These are phyloP conservation scores for Ladona fulva DNA, from an alignment of 1,140 invertebrate genomes.

Conservation along the genomic window DNA sequence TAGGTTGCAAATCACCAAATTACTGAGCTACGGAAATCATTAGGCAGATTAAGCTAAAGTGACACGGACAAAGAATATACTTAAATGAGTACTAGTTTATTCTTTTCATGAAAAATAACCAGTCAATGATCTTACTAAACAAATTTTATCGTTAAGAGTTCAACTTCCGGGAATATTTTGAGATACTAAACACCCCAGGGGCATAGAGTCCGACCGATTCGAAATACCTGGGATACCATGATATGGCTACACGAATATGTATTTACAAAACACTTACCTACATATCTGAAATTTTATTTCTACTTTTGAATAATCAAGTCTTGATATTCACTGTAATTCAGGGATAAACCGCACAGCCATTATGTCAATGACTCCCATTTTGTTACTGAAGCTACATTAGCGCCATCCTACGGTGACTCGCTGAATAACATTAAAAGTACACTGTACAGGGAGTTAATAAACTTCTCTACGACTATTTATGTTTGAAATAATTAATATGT, in stretches of 20 bases:
- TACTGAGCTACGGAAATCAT: too few species aligned
- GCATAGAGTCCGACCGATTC: not conserved
- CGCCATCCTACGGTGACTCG: constrained; percentile 17
- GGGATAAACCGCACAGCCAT: constrained; percentile 22
- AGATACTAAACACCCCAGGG: not conserved
- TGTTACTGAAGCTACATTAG: constrained; percentile 17
- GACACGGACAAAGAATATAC: too few species aligned
- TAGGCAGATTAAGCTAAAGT: too few species aligned
- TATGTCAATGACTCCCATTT: constrained; percentile 26
- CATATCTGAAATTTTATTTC: constrained; percentile 4
- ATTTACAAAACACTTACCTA: not conserved
- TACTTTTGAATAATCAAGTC: not conserved
- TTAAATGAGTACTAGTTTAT: too few species aligned
- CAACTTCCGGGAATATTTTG: not conserved
- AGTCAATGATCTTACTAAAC: not conserved
- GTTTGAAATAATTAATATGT: too few species aligned
- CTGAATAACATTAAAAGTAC: constrained; percentile 2
- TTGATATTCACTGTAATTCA: constrained; percentile 17
- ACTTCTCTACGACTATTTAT: not conserved
- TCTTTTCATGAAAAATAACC: too few species aligned
- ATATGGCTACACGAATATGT: too few species aligned
- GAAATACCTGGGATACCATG: not conserved
- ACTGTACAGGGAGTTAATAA: not conserved
- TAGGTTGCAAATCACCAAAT: not conserved
- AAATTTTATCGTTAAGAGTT: not conserved